A percentile compares a stretch with the other conserved stretches of the same genome.
Evolutionary conservation across 2,888 invertebrate genomes (phyloP).

Genomic region (Chrysodeixis includens): DNA sequence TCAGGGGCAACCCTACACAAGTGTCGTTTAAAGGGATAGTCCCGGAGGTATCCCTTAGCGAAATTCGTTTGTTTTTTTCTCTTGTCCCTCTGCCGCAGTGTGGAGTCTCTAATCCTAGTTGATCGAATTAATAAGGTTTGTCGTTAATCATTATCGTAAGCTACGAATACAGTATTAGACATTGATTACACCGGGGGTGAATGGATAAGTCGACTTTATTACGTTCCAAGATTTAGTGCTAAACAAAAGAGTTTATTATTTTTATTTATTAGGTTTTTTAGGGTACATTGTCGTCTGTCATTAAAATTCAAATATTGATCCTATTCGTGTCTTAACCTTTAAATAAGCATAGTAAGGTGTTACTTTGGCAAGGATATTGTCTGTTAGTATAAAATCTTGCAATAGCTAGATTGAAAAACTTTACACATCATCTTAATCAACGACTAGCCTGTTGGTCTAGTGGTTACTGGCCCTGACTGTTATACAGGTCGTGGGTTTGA

Average conservation of each 20-base stretch:
- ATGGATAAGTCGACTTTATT: slow-evolving; percentile 80
- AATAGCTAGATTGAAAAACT: too few species aligned
- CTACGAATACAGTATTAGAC: slow-evolving; percentile 86
- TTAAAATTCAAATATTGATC: too few species aligned
- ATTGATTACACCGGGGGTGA: slow-evolving; percentile 84
- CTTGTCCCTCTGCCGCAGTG: slow-evolving; percentile 73
- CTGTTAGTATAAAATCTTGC: too few species aligned
- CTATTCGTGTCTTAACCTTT: too few species aligned
- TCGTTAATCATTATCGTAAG: slow-evolving; percentile 89
- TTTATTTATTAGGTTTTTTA: slow-evolving; percentile 50
- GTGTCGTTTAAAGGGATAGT: slow-evolving; percentile 59
- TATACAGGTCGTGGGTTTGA: too few species aligned
- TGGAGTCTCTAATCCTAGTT: slow-evolving; percentile 81
- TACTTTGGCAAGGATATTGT: too few species aligned
- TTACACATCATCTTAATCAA: too few species aligned
- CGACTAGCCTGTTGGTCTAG: too few species aligned
- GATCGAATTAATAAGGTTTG: slow-evolving; percentile 88
- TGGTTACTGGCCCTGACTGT: too few species aligned
- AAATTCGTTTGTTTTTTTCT: slow-evolving; percentile 86
- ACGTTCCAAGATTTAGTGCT: slow-evolving; percentile 70
- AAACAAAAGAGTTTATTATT: slow-evolving; percentile 59
- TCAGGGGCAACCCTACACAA: slow-evolving; percentile 46
- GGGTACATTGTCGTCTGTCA: background rate
- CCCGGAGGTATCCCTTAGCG: slow-evolving; percentile 75
- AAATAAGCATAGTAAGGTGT: too few species aligned